These are phyloP conservation scores for Natrix natrix DNA, from an alignment of 2,797 vertebrate genomes.

Conservation along the genomic window DNA sequence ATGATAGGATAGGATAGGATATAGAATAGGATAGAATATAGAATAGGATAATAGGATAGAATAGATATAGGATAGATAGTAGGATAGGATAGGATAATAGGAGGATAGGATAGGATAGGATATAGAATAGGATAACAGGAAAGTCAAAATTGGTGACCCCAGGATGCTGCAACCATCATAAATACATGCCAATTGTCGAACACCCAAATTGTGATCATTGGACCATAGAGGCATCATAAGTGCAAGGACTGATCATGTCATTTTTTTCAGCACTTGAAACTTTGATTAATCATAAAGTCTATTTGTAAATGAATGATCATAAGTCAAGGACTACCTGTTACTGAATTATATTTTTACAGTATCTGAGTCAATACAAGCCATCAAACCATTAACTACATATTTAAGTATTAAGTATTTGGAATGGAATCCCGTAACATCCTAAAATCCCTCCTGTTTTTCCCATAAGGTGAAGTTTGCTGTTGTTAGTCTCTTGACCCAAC, in stretches of 20 bases:
- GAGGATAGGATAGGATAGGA: too few relatives aligned
- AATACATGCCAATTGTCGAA: background rate
- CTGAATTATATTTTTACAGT: background rate
- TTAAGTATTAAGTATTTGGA: background rate
- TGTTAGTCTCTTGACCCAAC: too few relatives aligned
- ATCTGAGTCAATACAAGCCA: background rate
- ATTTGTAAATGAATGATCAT: background rate
- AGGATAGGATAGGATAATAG: too few relatives aligned
- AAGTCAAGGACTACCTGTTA: background rate
- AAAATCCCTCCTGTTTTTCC: background rate
- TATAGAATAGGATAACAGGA: too few relatives aligned
- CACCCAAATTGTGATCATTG: background rate
- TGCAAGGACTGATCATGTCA: background rate
- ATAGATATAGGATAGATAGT: too few relatives aligned
- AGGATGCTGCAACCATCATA: too few relatives aligned
- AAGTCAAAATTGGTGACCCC: too few relatives aligned
- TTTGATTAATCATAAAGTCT: background rate
- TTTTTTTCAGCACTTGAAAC: background rate
- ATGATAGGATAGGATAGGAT: too few relatives aligned
- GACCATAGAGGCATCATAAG: background rate
- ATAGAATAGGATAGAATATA: too few relatives aligned
- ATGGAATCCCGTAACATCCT: background rate
- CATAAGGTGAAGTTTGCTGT: too few relatives aligned
- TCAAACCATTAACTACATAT: background rate
- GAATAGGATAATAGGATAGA: too few relatives aligned